Evolutionary conservation across 2,113 vertebrate genomes (phyloP), one percentile per base, ranked within the genome.

Genomic region (Genyomyrus donnyi): DNA sequence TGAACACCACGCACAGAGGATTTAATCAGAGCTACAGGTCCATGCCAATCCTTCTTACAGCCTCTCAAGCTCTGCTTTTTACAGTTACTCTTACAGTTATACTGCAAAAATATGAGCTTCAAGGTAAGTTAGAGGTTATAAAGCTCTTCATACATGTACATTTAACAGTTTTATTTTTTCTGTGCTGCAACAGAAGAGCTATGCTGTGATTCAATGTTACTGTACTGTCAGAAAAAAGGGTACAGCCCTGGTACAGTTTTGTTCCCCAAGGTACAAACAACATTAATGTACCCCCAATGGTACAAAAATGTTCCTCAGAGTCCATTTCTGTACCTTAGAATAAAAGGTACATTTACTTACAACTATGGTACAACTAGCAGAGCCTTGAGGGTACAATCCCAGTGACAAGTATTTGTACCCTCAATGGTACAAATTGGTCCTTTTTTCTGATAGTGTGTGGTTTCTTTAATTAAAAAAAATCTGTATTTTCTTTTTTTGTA

Each of bases 1-100:
- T 88, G 88, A 70, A 70, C 62, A 31, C 62, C n/a, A 31, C 13
- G 45, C 17, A 74, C 62, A 74, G 27, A 35, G 80, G 77, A 85
- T 89, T 85, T 89, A 89, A 89, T 89, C 89, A 46, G 9, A 24
- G 80, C 80, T 45, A 89, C 83, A 89, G 9, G 31, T 10, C 89
- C 52, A 13, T 58, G 89, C 52, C 89, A 85, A 31, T 50, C 9
- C 35, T 45, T 89, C 35, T 85, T 52, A 35, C 15, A 52, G 80
- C 80, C 24, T 85, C 77, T 62, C 52, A 0, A 52, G 24, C 19
- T 42, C 52, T 56, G n/a, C 70, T 27, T 56, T 89, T 84, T 74
- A 50, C 42, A 89, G 19, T 77, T 11, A 42, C 74, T 42, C 58
- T 89, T 85, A 62, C n/a, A 62, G 45, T 62, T 85, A 48, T 89